phyloP scores from a whole-genome alignment of 2,888 invertebrate genomes.

The Lasioglossum villosulum region DNA sequence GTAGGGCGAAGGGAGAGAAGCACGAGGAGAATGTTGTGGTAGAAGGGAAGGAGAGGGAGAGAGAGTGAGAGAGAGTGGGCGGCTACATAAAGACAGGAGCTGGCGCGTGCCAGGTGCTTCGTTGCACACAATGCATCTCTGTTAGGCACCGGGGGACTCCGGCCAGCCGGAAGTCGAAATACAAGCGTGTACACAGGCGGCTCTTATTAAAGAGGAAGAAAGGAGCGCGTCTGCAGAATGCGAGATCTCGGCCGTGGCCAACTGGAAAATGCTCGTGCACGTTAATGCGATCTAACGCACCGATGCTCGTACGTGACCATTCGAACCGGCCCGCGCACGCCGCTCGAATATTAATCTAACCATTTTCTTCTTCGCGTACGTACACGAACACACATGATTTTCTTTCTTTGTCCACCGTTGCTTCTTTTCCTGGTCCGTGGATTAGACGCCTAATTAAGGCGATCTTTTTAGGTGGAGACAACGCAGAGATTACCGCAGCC shows the following conservation, averaged over 20 bases:
- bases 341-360: constrained; percentile 58
- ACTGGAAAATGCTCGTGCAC: constrained; percentile 67
- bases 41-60: constrained; percentile 41
- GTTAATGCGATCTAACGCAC: constrained; percentile 68
- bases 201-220: constrained; percentile 77
- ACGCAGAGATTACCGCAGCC: neutral
- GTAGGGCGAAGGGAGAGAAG: constrained; percentile 13
- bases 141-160: constrained; percentile 72
- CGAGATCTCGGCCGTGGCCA: constrained; percentile 65
- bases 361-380: neutral
- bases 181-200: constrained; percentile 77
- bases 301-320: constrained; percentile 46
- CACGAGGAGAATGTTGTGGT: neutral
- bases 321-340: constrained; percentile 8
- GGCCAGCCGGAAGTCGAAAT: constrained; percentile 81
- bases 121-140: constrained; percentile 80
- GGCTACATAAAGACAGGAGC: constrained; percentile 77
- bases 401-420: neutral
- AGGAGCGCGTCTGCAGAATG: constrained; percentile 70
- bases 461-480: constrained; percentile 18
- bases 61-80: constrained; percentile 67
- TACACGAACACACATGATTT: neutral
- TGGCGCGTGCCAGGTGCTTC: constrained; percentile 84
- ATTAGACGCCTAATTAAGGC: constrained; percentile 35
- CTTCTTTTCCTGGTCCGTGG: neutral